Evolutionary conservation across 2,888 invertebrate genomes (phyloP).

Genomic region (Cephus sareptanus): DNA sequence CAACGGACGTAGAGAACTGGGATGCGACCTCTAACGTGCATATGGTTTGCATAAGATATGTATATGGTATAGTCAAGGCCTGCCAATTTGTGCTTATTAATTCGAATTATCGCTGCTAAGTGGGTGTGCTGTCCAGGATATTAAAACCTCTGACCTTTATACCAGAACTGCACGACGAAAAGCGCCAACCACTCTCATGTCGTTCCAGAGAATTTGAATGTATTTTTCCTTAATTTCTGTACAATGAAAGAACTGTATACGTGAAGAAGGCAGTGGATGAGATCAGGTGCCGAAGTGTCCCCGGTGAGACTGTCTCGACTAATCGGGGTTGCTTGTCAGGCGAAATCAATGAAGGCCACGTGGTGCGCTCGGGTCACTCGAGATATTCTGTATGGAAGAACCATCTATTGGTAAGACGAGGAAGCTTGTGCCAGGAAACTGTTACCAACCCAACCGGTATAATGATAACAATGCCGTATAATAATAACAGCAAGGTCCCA

Average conservation of each 20-base stretch:
- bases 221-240: neutral
- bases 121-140: conserved; percentile 59
- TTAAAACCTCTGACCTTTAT: conserved; percentile 61
- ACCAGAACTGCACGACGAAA: conserved; percentile 22
- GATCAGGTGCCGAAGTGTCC: neutral
- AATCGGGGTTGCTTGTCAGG: neutral
- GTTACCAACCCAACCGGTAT: conserved; percentile 21
- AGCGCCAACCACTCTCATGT: neutral
- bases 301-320: neutral
- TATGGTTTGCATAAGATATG: neutral
- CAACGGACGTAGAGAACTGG: neutral
- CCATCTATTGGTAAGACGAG: neutral
- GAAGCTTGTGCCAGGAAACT: neutral
- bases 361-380: neutral
- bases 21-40: neutral
- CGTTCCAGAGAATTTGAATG: neutral
- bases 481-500: conserved; percentile 40
- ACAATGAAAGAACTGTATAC: neutral
- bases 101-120: conserved; percentile 62
- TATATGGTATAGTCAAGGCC: conserved; percentile 37
- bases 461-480: conserved; percentile 31
- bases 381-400: neutral
- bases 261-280: neutral
- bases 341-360: neutral
- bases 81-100: conserved; percentile 63